Evolutionary conservation across 2,888 invertebrate genomes (phyloP).

Genomic region (Lasioglossum calceatum): DNA sequence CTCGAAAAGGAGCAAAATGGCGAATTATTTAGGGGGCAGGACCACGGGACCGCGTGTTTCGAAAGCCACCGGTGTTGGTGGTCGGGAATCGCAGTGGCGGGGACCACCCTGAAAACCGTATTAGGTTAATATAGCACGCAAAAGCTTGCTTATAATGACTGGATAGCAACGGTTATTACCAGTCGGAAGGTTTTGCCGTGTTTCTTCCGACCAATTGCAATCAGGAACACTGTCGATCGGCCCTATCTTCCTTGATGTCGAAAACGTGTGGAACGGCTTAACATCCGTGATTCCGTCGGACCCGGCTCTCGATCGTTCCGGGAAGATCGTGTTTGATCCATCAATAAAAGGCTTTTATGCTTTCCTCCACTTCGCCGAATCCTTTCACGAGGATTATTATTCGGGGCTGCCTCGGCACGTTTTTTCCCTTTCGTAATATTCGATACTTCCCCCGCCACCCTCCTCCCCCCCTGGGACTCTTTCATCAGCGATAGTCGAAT

Average conservation of each 20-base stretch:
- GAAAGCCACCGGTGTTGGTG: slow-evolving; percentile 37
- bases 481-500: slow-evolving; percentile 5
- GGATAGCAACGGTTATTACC: slow-evolving; percentile 72
- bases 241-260: slow-evolving; percentile 49
- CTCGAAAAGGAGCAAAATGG: slow-evolving; percentile 5
- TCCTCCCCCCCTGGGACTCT: neutral
- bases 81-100: slow-evolving; percentile 42
- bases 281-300: slow-evolving; percentile 62
- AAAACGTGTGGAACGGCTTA: slow-evolving; percentile 64
- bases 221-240: slow-evolving; percentile 42
- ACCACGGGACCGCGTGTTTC: slow-evolving; percentile 30
- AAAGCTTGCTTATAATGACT: slow-evolving; percentile 71
- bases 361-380: slow-evolving; percentile 2
- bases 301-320: slow-evolving; percentile 42
- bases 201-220: slow-evolving; percentile 63
- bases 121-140: slow-evolving; percentile 73
- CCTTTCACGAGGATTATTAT: neutral
- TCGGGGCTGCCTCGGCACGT: neutral
- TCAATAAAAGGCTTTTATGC: slow-evolving; percentile 38
- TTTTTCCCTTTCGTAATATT: slow-evolving; percentile 8
- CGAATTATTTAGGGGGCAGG: slow-evolving; percentile 42
- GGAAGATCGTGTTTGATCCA: slow-evolving; percentile 29
- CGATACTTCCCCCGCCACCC: too few species aligned
- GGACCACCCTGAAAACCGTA: slow-evolving; percentile 77
- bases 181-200: slow-evolving; percentile 66